A percentile compares a stretch with the other conserved stretches of the same genome.
Conservation (phyloP, 2,888 invertebrate species). For the Aproaerema taeniolella region DNA sequence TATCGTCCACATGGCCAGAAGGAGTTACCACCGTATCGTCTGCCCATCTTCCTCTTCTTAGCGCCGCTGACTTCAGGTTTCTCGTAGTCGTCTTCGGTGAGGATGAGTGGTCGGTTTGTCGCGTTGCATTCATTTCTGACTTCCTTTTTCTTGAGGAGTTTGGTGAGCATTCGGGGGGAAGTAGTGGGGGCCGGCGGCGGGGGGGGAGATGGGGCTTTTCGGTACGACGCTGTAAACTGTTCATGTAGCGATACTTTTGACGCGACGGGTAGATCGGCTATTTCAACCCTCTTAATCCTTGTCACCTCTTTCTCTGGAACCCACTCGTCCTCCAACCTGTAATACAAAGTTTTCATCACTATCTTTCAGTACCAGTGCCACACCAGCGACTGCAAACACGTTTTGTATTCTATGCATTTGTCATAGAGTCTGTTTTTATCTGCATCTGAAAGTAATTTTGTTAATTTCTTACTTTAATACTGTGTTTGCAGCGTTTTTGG, state of each 20-base stretch:
- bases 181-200: slow-evolving; percentile 46
- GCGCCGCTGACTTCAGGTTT: slow-evolving; percentile 51
- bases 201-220: slow-evolving; percentile 31
- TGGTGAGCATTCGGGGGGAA: slow-evolving; percentile 48
- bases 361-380: no score
- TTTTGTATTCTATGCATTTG: not conserved
- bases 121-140: slow-evolving; percentile 29
- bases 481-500: slow-evolving; percentile 65
- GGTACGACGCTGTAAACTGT: slow-evolving; percentile 65
- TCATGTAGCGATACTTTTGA: slow-evolving; percentile 73
- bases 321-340: slow-evolving; percentile 92
- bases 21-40: slow-evolving; percentile 56
- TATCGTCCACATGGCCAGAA: slow-evolving; percentile 72
- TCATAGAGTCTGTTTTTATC: slow-evolving; percentile 1
- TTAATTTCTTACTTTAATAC: slow-evolving; percentile 1
- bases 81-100: slow-evolving; percentile 29
- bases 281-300: slow-evolving; percentile 79
- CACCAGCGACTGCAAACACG: slow-evolving; percentile 68
- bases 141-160: slow-evolving; percentile 41
- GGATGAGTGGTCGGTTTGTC: slow-evolving; percentile 32
- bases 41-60: slow-evolving; percentile 61
- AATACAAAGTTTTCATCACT: no score
- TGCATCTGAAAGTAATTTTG: slow-evolving; percentile 27
- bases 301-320: slow-evolving; percentile 84
- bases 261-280: slow-evolving; percentile 63